Conservation (phyloP, 2,113 vertebrate genomes). For the Nesoenas mayeri region DNA sequence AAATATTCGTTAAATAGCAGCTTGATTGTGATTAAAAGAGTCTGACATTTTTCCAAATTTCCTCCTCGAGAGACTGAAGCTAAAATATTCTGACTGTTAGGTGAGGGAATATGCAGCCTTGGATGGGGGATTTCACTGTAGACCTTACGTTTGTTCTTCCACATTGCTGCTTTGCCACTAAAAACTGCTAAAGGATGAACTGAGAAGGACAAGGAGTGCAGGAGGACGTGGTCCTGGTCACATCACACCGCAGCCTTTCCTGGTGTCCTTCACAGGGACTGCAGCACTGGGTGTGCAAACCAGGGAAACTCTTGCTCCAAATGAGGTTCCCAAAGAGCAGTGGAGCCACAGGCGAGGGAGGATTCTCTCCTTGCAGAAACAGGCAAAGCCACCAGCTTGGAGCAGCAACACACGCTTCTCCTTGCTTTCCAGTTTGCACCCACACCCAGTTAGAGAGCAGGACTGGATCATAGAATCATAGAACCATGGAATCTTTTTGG, state of each 20-base stretch:
- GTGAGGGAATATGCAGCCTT: background rate
- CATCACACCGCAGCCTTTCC: background rate
- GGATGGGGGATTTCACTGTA: background rate
- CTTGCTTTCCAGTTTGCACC: background rate
- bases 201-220: background rate
- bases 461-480: background rate
- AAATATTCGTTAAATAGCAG: background rate
- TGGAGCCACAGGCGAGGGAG: background rate
- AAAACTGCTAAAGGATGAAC: background rate
- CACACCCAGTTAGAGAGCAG: background rate
- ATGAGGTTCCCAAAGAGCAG: background rate
- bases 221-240: accelerated
- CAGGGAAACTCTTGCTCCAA: background rate
- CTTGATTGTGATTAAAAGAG: background rate
- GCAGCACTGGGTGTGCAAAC: background rate
- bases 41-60: background rate
- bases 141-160: background rate
- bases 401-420: background rate
- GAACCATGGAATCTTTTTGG: too few species aligned
- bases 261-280: background rate
- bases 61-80: background rate
- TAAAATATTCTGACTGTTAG: background rate
- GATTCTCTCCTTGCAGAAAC: background rate
- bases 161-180: accelerated
- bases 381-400: background rate